Conservation (phyloP, 2,113 vertebrate species). For the Paratilapia polleni region DNA sequence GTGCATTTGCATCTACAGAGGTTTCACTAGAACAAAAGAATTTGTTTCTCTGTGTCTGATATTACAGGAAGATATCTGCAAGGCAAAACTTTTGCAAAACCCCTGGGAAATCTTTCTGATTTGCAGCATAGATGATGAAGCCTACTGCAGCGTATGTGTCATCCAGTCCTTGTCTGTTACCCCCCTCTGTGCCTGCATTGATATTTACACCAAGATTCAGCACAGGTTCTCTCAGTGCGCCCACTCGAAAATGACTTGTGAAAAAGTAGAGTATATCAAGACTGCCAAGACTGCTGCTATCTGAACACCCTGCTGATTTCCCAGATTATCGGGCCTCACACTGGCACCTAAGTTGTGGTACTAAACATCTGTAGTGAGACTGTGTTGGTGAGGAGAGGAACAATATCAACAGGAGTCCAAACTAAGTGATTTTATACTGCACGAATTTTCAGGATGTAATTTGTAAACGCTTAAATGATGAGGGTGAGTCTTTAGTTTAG, state of each 20-base stretch:
- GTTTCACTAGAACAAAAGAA: conserved; percentile 12
- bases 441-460: not conserved
- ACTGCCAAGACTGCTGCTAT: conserved; percentile 30
- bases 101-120: conserved; percentile 31
- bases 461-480: not conserved
- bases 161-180: conserved; percentile 17
- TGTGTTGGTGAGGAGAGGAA: conserved; percentile 26
- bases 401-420: conserved; percentile 39
- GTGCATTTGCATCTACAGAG: conserved; percentile 28
- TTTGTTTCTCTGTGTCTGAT: conserved; percentile 19
- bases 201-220: conserved; percentile 50
- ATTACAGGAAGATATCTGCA: conserved; percentile 16
- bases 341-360: conserved; percentile 46
- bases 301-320: conserved; percentile 57
- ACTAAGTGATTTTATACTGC: not conserved
- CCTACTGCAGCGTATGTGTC: conserved; percentile 19
- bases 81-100: conserved; percentile 29
- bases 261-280: conserved; percentile 55
- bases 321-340: conserved; percentile 64
- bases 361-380: conserved; percentile 51
- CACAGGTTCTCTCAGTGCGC: conserved; percentile 50
- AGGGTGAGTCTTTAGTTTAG: not conserved
- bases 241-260: conserved; percentile 57
- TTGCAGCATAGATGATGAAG: conserved; percentile 36
- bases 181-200: conserved; percentile 36